Conservation (phyloP, 1,140 invertebrate genomes). For the Polyergus mexicanus region DNA sequence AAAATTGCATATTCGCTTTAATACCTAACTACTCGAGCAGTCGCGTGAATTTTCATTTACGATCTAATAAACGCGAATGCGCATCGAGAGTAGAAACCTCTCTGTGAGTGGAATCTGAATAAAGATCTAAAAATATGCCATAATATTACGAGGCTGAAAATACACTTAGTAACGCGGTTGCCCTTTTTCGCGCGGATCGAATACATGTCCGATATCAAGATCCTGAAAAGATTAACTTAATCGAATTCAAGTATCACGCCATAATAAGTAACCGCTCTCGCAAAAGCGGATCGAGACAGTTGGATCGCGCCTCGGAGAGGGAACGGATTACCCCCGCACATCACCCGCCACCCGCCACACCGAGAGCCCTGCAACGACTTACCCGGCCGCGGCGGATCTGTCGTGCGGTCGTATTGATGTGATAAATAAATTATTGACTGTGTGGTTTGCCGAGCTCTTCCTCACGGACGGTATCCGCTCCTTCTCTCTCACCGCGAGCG, state of each 20-base stretch:
- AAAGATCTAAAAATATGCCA: not conserved
- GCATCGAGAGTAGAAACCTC: not conserved
- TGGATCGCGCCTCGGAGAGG: slow-evolving; percentile 41
- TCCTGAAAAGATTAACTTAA: slow-evolving; percentile 13
- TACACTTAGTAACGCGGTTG: no score
- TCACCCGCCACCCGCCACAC: not conserved
- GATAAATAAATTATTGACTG: slow-evolving; percentile 62
- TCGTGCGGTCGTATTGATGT: slow-evolving; percentile 52
- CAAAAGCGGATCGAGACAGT: slow-evolving; percentile 26
- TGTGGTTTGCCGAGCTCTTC: slow-evolving; percentile 48
- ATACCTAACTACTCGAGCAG: not conserved
- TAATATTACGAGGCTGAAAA: not conserved
- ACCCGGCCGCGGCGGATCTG: slow-evolving; percentile 54
- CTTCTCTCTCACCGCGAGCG: slow-evolving; percentile 18
- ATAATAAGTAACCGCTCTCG: slow-evolving; percentile 41
- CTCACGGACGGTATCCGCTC: not conserved
- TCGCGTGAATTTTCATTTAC: not conserved
- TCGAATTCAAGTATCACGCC: not conserved
- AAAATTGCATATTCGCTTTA: slow-evolving; percentile 4
- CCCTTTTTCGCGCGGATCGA: not conserved
- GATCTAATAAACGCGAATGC: not conserved
- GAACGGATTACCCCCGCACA: slow-evolving; percentile 27
- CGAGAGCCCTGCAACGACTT: slow-evolving; percentile 11
- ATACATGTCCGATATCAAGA: slow-evolving; percentile 3
- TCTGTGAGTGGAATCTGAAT: not conserved